A percentile compares a stretch with the other conserved stretches of the same genome.
phyloP scores from a whole-genome alignment of 1,140 invertebrate species.

The Sycophila sp. region DNA sequence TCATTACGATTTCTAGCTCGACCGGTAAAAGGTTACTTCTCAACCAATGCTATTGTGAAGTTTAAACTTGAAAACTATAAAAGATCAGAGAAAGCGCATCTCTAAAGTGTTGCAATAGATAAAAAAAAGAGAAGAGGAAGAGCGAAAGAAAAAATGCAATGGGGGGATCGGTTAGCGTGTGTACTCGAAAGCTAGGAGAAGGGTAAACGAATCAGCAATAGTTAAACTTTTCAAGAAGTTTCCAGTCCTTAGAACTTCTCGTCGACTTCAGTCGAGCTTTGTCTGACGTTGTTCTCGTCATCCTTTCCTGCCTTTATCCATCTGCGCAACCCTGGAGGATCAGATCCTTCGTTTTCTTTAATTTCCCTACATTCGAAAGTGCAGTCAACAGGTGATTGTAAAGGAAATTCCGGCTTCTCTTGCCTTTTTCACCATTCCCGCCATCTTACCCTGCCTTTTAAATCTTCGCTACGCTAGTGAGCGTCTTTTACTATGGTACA shows the following conservation, averaged over 20 bases:
- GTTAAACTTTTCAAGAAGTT: conserved; percentile 35
- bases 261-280: neutral
- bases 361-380: conserved; percentile 43
- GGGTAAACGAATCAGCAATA: conserved; percentile 41
- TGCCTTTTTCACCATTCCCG: neutral
- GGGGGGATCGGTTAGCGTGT: neutral
- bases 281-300: neutral
- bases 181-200: conserved; percentile 1
- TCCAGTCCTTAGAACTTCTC: too few relatives aligned
- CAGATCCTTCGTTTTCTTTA: conserved; percentile 34
- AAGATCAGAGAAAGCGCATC: neutral
- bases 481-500: too few relatives aligned
- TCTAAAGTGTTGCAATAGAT: neutral
- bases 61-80: too few relatives aligned
- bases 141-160: neutral
- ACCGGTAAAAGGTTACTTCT: too few relatives aligned
- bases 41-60: too few relatives aligned
- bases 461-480: too few relatives aligned
- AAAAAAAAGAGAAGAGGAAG: neutral
- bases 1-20: too few relatives aligned
- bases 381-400: conserved; percentile 47
- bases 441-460: too few relatives aligned
- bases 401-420: conserved; percentile 10
- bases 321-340: neutral
- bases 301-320: neutral